Conservation (phyloP, 2,888 invertebrate species). For the Monoplex corrugatus region DNA sequence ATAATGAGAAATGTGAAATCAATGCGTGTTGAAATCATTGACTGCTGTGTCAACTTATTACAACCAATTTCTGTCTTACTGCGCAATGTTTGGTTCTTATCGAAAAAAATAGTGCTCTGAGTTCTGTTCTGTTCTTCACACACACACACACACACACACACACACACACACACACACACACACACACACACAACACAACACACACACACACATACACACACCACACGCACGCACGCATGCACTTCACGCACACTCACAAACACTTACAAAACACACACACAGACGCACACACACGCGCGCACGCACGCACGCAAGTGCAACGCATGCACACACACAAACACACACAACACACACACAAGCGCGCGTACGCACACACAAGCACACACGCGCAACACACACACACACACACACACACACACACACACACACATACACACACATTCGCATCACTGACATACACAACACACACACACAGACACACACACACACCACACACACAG, state of each 20-base stretch:
- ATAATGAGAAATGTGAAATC: too few relatives aligned
- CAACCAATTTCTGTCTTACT: too few relatives aligned
- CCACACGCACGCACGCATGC: background rate
- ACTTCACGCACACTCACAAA: too few relatives aligned
- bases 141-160: background rate
- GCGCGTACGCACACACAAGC: background rate
- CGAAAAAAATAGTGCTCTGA: too few relatives aligned
- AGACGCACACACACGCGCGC: background rate
- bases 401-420: slow-evolving; percentile 3
- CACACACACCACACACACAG: too few relatives aligned
- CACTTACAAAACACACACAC: slow-evolving; percentile 2
- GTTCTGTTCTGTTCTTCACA: too few relatives aligned
- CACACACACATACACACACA: background rate
- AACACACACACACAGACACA: too few relatives aligned
- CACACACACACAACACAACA: background rate
- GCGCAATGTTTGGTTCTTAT: too few relatives aligned
- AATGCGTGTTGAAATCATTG: too few relatives aligned
- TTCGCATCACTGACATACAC: too few relatives aligned
- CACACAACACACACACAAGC: background rate
- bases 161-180: background rate
- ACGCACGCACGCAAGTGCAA: background rate
- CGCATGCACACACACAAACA: background rate
- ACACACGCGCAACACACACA: background rate
- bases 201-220: background rate
- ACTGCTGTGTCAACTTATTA: too few relatives aligned